Conservation (phyloP, 1,140 invertebrate species). For the Rhyacophila brunnea region DNA sequence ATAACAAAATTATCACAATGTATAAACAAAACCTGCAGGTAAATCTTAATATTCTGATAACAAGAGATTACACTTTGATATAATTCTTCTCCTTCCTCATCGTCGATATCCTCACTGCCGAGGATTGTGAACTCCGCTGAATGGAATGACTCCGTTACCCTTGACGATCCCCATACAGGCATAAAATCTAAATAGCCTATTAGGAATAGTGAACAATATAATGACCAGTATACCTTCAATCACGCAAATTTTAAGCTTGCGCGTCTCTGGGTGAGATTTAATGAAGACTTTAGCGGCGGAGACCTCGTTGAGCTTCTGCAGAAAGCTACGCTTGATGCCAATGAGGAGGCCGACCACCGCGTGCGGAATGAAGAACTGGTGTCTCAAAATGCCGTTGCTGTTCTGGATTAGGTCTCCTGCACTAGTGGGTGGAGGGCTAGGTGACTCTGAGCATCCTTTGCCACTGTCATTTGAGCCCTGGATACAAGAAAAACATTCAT, state of each 20-base stretch:
- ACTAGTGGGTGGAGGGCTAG: slow-evolving; percentile 57
- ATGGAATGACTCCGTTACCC: too few species aligned
- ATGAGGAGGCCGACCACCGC: slow-evolving; percentile 83
- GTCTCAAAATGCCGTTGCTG: slow-evolving; percentile 39
- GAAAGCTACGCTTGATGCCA: slow-evolving; percentile 78
- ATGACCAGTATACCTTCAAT: slow-evolving; percentile 66
- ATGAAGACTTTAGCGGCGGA: slow-evolving; percentile 77
- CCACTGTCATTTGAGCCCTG: slow-evolving; percentile 76
- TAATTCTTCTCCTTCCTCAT: too few species aligned
- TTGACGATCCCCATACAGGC: too few species aligned
- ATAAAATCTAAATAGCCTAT: too few species aligned
- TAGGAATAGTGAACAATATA: too few species aligned
- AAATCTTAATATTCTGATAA: too few species aligned
- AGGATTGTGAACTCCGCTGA: too few species aligned
- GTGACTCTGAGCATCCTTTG: slow-evolving; percentile 69
- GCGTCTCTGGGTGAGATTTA: slow-evolving; percentile 69
- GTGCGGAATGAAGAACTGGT: slow-evolving; percentile 78
- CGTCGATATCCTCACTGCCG: too few species aligned
- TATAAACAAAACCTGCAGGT: too few species aligned
- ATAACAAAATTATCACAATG: too few species aligned
- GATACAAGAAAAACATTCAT: too few species aligned
- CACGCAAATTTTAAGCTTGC: slow-evolving; percentile 75
- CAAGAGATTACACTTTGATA: too few species aligned
- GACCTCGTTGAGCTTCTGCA: slow-evolving; percentile 76
- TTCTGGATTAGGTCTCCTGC: slow-evolving; percentile 32